phyloP scores from a whole-genome alignment of 1,140 invertebrate species.

The Acromyrmex heyeri region DNA sequence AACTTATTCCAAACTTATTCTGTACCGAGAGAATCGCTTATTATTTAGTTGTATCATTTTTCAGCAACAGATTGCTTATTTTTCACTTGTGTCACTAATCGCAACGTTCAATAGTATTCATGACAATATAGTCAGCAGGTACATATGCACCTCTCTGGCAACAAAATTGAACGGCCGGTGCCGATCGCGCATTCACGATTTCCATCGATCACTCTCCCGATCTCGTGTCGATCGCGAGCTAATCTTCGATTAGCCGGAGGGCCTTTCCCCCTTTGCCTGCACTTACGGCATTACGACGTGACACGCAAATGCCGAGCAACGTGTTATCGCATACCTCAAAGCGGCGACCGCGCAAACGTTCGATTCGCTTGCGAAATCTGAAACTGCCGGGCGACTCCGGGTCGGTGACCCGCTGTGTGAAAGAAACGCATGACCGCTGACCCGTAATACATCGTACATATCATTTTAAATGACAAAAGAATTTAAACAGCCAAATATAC shows the following conservation, averaged over 20 bases:
- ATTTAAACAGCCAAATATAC: not conserved
- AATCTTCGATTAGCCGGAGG: constrained; percentile 69
- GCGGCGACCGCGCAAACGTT: constrained; percentile 52
- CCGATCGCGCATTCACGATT: constrained; percentile 64
- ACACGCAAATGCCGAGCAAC: constrained; percentile 73
- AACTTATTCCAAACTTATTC: not conserved
- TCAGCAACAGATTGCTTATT: not conserved
- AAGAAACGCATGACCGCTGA: constrained; percentile 67
- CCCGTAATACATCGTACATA: constrained; percentile 57
- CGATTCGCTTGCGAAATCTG: constrained; percentile 74
- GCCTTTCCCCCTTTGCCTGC: constrained; percentile 57
- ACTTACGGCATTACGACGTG: constrained; percentile 65
- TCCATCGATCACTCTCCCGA: constrained; percentile 69
- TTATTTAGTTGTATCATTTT: not conserved
- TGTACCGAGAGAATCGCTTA: not conserved
- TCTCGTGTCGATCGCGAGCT: constrained; percentile 67
- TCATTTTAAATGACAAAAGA: not conserved
- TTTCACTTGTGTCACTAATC: constrained; percentile 1
- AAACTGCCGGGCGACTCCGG: constrained; percentile 61
- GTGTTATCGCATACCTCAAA: constrained; percentile 66
- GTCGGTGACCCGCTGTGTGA: constrained; percentile 45
- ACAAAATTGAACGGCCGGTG: constrained; percentile 5
- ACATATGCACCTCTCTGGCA: constrained; percentile 18
- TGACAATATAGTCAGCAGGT: constrained; percentile 11
- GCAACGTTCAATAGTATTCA: not conserved